Percentiles rank a stretch among this genome's conserved stretches.
phyloP scores from a whole-genome alignment of 2,888 invertebrate genomes.

The Taenaris catops region DNA sequence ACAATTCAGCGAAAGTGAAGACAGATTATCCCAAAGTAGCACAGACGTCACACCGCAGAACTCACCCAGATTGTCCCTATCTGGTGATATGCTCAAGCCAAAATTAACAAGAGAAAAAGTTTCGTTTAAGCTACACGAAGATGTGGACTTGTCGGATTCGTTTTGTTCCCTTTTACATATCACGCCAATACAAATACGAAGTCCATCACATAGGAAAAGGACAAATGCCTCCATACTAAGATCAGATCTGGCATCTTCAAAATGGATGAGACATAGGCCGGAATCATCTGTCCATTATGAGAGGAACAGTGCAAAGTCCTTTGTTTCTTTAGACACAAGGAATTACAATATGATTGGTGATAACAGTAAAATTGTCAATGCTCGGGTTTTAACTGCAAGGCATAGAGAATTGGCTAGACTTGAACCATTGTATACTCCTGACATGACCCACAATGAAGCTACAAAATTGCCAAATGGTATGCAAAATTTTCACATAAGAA shows the following conservation, averaged over 20 bases:
- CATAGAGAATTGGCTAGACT: constrained; percentile 54
- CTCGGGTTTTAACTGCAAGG: constrained; percentile 57
- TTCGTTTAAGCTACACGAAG: constrained; percentile 40
- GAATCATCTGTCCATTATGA: constrained; percentile 63
- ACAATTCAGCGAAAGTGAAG: constrained; percentile 64
- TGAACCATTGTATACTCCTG: constrained; percentile 57
- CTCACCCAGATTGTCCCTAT: constrained; percentile 51
- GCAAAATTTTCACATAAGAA: constrained; percentile 49
- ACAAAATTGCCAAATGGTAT: constrained; percentile 36
- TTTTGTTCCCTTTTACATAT: constrained; percentile 69
- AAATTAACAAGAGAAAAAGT: constrained; percentile 35
- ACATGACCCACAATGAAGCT: constrained; percentile 42
- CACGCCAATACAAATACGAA: constrained; percentile 61
- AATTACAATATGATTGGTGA: constrained; percentile 50
- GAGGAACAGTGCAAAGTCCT: constrained; percentile 71
- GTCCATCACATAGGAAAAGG: constrained; percentile 51
- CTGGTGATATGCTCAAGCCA: constrained; percentile 43
- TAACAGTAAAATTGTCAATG: constrained; percentile 41
- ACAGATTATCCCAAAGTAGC: constrained; percentile 64
- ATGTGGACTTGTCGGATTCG: constrained; percentile 46
- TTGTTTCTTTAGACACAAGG: constrained; percentile 60
- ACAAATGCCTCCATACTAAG: constrained; percentile 57
- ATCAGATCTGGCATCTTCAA: constrained; percentile 67
- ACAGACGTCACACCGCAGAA: constrained; percentile 68
- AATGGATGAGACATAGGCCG: constrained; percentile 68